These are phyloP conservation scores for Trachelus tabidus DNA, from an alignment of 2,888 invertebrate species.

Conservation along the genomic window DNA sequence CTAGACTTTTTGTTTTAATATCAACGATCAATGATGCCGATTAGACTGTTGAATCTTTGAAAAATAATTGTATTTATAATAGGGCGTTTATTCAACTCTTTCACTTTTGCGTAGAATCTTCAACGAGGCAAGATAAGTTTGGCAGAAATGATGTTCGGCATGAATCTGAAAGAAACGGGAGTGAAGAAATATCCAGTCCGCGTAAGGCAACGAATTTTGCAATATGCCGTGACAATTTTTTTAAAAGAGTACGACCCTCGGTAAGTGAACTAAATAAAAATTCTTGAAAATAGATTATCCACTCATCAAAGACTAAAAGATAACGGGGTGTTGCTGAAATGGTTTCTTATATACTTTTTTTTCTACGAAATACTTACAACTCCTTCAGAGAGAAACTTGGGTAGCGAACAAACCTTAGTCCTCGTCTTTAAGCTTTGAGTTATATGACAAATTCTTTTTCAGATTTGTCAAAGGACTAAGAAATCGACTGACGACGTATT, in stretches of 20 bases:
- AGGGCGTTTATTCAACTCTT: neutral
- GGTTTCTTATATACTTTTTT: conserved; percentile 10
- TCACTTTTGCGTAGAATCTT: conserved; percentile 71
- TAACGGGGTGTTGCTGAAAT: conserved; percentile 4
- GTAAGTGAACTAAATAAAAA: conserved; percentile 67
- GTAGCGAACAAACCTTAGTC: neutral
- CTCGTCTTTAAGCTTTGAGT: neutral
- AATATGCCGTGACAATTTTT: conserved; percentile 91
- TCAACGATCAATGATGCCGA: neutral
- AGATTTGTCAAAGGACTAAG: conserved; percentile 82
- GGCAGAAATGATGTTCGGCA: conserved; percentile 92
- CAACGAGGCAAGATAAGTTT: conserved; percentile 87
- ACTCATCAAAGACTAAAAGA: neutral
- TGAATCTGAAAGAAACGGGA: conserved; percentile 90
- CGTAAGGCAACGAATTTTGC: conserved; percentile 85
- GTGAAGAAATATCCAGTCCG: conserved; percentile 89
- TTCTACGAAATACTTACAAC: conserved; percentile 10
- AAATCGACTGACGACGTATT: conserved; percentile 75
- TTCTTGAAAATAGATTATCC: conserved; percentile 2
- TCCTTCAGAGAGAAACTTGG: neutral
- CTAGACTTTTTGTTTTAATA: neutral
- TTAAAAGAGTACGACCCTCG: conserved; percentile 81
- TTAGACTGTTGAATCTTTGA: neutral
- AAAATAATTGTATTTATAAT: neutral
- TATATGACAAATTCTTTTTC: conserved; percentile 54